A percentile compares a stretch with the other conserved stretches of the same genome.
These are phyloP conservation scores for Masticophis lateralis DNA, from an alignment of 2,797 vertebrate genomes.

Conservation along the genomic window DNA sequence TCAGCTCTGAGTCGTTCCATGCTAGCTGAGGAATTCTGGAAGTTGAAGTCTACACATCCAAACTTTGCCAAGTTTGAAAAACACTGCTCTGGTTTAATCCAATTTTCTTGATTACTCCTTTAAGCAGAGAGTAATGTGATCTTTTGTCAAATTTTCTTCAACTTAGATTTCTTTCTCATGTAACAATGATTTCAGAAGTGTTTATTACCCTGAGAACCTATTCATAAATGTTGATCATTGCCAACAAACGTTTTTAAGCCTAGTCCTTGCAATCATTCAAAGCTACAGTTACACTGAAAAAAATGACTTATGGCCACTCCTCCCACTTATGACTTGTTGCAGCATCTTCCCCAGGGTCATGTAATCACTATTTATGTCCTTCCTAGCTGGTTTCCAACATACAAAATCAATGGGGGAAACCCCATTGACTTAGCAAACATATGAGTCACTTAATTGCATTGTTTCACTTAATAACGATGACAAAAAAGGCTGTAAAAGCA, in stretches of 20 bases:
- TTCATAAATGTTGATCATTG: background rate
- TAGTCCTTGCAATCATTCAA: fast-evolving
- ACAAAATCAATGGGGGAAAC: background rate
- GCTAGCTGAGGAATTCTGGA: background rate
- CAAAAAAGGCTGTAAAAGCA: background rate
- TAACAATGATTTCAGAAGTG: background rate
- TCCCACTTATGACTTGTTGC: background rate
- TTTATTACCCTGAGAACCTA: background rate
- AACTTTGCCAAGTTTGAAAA: background rate
- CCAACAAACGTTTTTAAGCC: background rate
- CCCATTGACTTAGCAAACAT: background rate
- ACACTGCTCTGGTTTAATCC: background rate
- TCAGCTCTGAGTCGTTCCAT: background rate
- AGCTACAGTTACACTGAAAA: background rate
- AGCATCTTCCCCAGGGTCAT: background rate
- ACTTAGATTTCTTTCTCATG: background rate
- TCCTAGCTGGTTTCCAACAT: background rate
- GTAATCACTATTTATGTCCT: background rate
- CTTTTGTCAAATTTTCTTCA: background rate
- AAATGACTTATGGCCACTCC: background rate
- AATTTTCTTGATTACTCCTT: background rate
- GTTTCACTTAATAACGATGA: background rate
- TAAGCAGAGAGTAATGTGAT: background rate
- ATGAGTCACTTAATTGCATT: background rate
- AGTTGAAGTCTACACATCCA: background rate